A percentile compares a stretch with the other conserved stretches of the same genome.
Evolutionary conservation across 1,140 invertebrate genomes (phyloP).

Genomic region (Bombus waltoni): DNA sequence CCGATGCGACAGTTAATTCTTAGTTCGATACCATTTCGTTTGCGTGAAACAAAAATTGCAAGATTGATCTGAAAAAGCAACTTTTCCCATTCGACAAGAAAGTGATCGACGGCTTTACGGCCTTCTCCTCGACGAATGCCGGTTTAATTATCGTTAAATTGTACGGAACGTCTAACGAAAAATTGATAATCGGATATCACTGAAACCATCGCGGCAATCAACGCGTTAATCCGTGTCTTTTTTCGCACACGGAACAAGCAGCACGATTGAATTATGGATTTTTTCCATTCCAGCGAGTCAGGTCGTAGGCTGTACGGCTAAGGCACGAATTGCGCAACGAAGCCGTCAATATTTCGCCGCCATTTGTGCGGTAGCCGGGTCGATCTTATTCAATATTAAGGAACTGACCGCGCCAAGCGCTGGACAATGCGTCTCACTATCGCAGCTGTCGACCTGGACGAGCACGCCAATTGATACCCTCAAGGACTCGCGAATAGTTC

Average conservation of each 20-base stretch:
- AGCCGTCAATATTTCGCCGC: constrained; percentile 63
- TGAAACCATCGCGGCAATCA: too few relatives aligned
- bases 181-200: too few relatives aligned
- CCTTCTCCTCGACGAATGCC: too few relatives aligned
- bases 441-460: constrained; percentile 70
- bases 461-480: constrained; percentile 74
- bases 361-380: constrained; percentile 41
- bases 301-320: not conserved
- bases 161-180: too few relatives aligned
- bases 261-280: not conserved
- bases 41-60: too few relatives aligned
- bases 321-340: constrained; percentile 38
- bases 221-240: not conserved
- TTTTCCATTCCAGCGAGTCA: not conserved
- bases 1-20: too few relatives aligned
- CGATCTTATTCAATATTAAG: constrained; percentile 73
- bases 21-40: too few relatives aligned
- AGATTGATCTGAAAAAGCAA: too few relatives aligned
- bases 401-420: constrained; percentile 50
- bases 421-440: constrained; percentile 72
- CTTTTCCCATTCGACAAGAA: too few relatives aligned
- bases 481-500: constrained; percentile 71
- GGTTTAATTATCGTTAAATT: too few relatives aligned
- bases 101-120: too few relatives aligned
- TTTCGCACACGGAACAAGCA: not conserved